Base-by-base conservation (phyloP, 2,113 vertebrate species). In the Argyrosomus japonicus region DNA sequence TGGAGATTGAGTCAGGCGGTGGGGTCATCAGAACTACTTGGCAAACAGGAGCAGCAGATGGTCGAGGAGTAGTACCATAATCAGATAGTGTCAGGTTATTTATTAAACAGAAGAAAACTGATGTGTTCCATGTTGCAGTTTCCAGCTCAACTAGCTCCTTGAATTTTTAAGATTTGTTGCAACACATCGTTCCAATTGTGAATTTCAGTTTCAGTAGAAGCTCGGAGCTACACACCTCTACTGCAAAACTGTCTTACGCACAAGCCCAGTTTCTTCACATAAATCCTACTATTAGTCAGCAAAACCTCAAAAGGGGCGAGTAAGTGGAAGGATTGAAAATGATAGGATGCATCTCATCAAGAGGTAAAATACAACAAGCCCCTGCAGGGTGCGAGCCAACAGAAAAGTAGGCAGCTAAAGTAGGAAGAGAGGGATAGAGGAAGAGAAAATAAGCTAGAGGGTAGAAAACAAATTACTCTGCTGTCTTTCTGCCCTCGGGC, bases 31-130 rank as follows among this genome's bases (percentile, higher is more conserved):
- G 18, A 84, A 67, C 58, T 81, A 67, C 63, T 81, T 90, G 81
- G 86, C 83, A 83, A 82, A 79, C 19, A 65, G 25, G 17, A 65
- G 53, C 56, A 75, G 67, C 88, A 92, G 83, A 91, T 87, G 87
- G 83, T 53, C 47, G 64, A 32, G 53, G 25, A 81, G 63, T 79
- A 54, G 51, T 23, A 73, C 25, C 75, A 89, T 54, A 84, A 65
- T 84, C 57, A 82, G 53, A 84, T 19, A 43, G 54, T 47, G 48
- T 47, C 81, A 79, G 68, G 63, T 86, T 75, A 77, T 84, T 88
- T 84, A 77, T 71, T 79, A 79, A 78, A 86, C 77, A 82, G n/a
- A 45, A 62, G 17, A 32, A 79, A 68, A 72, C 2, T 40, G 81
- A 78, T 45, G 32, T 6, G 61, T 14, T 77, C 12, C 36, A 60